Evolutionary conservation across 2,113 vertebrate genomes (phyloP).

Genomic region (Odontesthes bonariensis): DNA sequence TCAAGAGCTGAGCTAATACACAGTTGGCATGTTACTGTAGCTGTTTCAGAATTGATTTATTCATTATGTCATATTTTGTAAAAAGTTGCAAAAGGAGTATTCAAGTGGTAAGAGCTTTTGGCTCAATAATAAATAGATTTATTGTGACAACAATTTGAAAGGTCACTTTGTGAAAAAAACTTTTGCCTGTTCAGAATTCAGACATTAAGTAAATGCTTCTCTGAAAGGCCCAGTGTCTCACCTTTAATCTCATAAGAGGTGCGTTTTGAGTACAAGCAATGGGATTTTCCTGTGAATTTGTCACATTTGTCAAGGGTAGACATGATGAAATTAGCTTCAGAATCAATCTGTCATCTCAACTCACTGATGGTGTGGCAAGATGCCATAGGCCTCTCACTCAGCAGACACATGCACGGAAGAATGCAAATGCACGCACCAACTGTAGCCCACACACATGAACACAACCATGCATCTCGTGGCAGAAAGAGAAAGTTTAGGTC

Average conservation of each 20-base stretch:
- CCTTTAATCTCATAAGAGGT: conserved; percentile 72
- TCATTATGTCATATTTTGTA: conserved; percentile 13
- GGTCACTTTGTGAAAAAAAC: neutral
- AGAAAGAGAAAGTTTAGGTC: conserved; percentile 65
- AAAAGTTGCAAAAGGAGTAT: conserved; percentile 20
- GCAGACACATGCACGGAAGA: conserved; percentile 21
- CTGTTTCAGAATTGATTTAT: neutral
- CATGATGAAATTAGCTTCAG: conserved; percentile 52
- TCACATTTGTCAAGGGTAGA: conserved; percentile 73
- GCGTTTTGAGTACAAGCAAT: conserved; percentile 69
- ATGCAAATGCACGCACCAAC: conserved; percentile 17
- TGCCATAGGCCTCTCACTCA: conserved; percentile 47
- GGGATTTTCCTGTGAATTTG: conserved; percentile 74
- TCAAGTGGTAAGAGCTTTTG: neutral
- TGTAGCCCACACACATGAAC: conserved; percentile 8
- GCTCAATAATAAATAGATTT: neutral
- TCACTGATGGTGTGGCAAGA: conserved; percentile 40
- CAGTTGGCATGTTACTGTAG: neutral
- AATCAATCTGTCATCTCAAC: conserved; percentile 57
- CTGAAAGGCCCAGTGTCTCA: conserved; percentile 59
- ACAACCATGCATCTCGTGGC: conserved; percentile 23
- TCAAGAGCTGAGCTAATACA: conserved; percentile 12
- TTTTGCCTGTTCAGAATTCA: conserved; percentile 41
- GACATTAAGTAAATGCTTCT: conserved; percentile 26
- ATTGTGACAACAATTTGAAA: conserved; percentile 2